Base-by-base conservation (phyloP, 2,888 invertebrate species). In the Empis livida region DNA sequence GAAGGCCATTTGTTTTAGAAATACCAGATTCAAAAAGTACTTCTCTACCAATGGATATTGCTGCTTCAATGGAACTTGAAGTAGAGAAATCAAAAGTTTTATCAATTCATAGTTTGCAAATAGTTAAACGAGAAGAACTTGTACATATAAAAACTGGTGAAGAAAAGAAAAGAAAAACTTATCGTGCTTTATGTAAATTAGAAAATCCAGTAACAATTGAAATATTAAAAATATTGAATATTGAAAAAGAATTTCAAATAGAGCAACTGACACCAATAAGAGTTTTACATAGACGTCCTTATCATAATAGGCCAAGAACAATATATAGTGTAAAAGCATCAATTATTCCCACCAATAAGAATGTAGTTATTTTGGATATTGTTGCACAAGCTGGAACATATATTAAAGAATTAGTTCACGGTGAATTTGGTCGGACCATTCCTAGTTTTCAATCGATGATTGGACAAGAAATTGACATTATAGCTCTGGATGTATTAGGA, bases 351-450 rank as follows among this genome's bases (percentile, higher is more conserved):
- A 74, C 73, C 63, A 62, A 66, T 55, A 56, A 55, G 0, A 57
- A 57, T 6, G 44, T 59, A 10, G 78, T 94, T 57, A 71, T 75
- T 42, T 59, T 93, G 27, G 74, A 77, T 50, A 57, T 93, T 16
- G 77, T 76, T 43, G 89, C 92, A 1, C 86, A 91, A 61, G 95
- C 95, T 10, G 95, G 95, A 39, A 92, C 94, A 37, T 99, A 99
- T 65, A 81, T 99, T 2, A 99, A 99, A 71, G 97, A 99, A 73
- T 90, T 97, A 73, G 87, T 91, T 16, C 94, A 97, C 70, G 92
- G 96, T 4, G 97, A 99, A 72, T 86, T 95, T 63, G 87, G 90
- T 2, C 75, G 97, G 55, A 93, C 94, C 1, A 65, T 62, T 10
- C 97, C 97, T 0, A 82, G 78, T 57, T 71, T 96, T 23, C 70